Base-by-base conservation (phyloP, 2,888 invertebrate genomes). In the Pyrgus malvae region DNA sequence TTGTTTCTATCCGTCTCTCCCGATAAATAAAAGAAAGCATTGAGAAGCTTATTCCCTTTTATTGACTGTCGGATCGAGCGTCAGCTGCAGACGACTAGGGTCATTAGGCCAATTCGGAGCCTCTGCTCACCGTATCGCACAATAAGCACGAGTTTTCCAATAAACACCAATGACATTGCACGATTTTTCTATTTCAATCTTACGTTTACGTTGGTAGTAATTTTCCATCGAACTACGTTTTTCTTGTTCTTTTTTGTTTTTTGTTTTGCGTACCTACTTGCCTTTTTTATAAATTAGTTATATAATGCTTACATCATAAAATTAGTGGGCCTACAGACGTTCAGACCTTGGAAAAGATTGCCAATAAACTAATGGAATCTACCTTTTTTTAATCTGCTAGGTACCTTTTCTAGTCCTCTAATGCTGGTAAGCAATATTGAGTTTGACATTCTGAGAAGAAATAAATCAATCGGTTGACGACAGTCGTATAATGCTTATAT, bases 81-180 rank as follows among this genome's bases (percentile, higher is more conserved):
- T 82, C 84, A 81, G 69, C 62, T 74, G 76, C 82, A 83, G 80
- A 72, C 77, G 80, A 72, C 72, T 70, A 61, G 61, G 76, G 75
- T 80, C 80, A 82, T 83, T 83, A 80, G 73, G 65, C 67, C 63
- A 68, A 64, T 65, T 70, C 69, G 71, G 66, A 67, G 48, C 41
- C 41, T 55, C 46, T 48, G 54, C 55, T 59, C 48, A 51, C 56
- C 55, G 40, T 40, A 54, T 48, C 38, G 23, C 67, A 63, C 69
- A 76, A 78, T 76, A 75, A 73, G 66, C 65, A 59, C 61, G 65
- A 65, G 63, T 69, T 68, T 67, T 68, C 69, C 72, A 72, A 75
- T 75, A 70, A 71, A 68, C 67, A 61, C 61, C 64, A 62, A 67
- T 68, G 68, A 68, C 23, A 50, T 41, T 54, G 38, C 44, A 31